Evolutionary conservation across 2,888 invertebrate species (phyloP), one percentile per base, ranked within the genome.

Genomic region (Coelinius sp.): DNA sequence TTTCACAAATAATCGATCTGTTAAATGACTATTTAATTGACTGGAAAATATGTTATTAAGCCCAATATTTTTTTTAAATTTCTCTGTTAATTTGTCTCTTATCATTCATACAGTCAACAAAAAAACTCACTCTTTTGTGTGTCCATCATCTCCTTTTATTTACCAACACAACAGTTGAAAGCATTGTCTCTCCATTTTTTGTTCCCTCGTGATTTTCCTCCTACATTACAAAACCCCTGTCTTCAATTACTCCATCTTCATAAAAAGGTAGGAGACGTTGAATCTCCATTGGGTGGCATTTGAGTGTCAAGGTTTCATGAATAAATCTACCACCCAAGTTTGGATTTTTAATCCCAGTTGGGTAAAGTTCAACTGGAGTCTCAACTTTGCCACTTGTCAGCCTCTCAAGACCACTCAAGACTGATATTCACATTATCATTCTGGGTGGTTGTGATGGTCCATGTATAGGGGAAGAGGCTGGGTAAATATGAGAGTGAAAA

Each of bases 231-330:
- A 20, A 52, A 46, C 7, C 1, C 6, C 35, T 8, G 14, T 17
- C 35, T 35, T 35, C 35, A 59, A 59, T 59, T 17, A 35, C 20
- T 20, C 17, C 8, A 7, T 59, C 59, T 59, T 17, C 35, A 20
- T 35, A 17, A 20, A 59, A 59, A 14, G 17, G 31, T 31, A 20
- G 20, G 31, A 17, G 24, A 25, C 53, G 20, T 59, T 35, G 31
- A 10, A 35, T 35, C 31, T 56, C 7, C 53, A 12, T 49, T 49
- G 20, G n/a, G 2, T 8, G 56, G 25, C 31, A 56, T 56, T 56
- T 31, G 14, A 56, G 59, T 59, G 35, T 59, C 25, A 35, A 59
- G 59, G 31, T 17, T n/a, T 12, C 59, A 59, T 59, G 59, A 59
- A 20, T 27, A n/a, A 56, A 56, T 7, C 7, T n/a, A 2, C n/a